Base-by-base conservation (phyloP, 2,113 vertebrate species). In the Lagenorhynchus albirostris region DNA sequence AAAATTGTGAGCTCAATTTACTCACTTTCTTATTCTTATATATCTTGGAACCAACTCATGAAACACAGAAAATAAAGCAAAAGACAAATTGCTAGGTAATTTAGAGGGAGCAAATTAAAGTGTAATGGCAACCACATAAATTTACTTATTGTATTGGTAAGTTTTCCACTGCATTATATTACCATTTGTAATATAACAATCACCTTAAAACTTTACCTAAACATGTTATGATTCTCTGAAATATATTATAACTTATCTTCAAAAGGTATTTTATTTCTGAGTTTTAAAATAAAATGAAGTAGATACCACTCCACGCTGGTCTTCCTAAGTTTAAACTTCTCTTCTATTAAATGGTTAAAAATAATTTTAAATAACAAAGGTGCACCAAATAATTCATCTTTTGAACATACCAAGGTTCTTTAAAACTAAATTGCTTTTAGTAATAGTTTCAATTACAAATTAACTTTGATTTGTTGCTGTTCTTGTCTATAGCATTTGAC, bases 311-410 rank as follows among this genome's bases (percentile, higher is more conserved):
- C 1, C 26, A 96, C 67, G 94, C 63, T 67, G 88, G 41, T 21
- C 26, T 53, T 96, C 68, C 67, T 76, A 96, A 85, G 36, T 96
- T 89, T 77, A 98, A 79, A 0, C 21, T 2, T 93, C 26, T 60
- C 9, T 68, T 94, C 26, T 96, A 97, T 94, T 96, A 95, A 94
- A 74, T 96, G 36, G 36, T 98, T 83, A 96, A 97, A 98, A 97
- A 94, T 87, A 97, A 96, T 93, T 98, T 98, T 84, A 98, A 98
- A 97, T 93, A 97, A 91, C 77, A 98, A 97, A 97, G 92, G 44
- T 89, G 0, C 21, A 95, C 68, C 81, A 97, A 96, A 12, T 50
- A 97, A 96, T 96, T 97, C 92, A 92, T 97, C 68, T 96, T 98
- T 84, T 79, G 91, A 98, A 96, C 11, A 83, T 76, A 13, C 68